Evolutionary conservation across 2,888 invertebrate genomes (phyloP), one percentile per base, ranked within the genome.

Genomic region (Pristionchus entomophagus): DNA sequence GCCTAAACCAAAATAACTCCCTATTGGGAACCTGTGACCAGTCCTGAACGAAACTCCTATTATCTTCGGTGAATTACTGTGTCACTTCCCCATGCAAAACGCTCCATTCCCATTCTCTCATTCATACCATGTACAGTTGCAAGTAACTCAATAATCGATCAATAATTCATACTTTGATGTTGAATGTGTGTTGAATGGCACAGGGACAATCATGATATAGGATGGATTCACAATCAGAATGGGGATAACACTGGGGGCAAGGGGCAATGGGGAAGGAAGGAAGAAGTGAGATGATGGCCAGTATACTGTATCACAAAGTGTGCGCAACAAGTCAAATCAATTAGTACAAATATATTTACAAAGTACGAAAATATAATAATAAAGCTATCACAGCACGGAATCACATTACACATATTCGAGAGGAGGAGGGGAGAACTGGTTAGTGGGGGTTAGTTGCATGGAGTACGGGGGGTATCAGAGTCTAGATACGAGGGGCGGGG

Each of bases 351-450:
- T 10, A 73, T 73, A 73, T 73, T 73, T 73, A 73, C 73, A 73
- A 45, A 65, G 35, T 73, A 73, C 73, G n/a, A n/a, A n/a, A n/a
- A 56, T 56, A 22, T 22, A 22, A 56, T 8, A 45, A 26, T 73
- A 73, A 73, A 73, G 73, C 73, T 26, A 73, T 45, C 38, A 73
- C 73, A 73, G 73, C 73, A 73, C 73, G 41, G 73, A 73, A 73
- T 41, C 41, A 73, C 32, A 73, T 73, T 73, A 73, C 73, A 73
- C 73, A 73, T 45, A 73, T 26, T 38, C 35, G 19, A 14, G 45
- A 45, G 14, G 45, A n/a, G n/a, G n/a, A n/a, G n/a, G n/a, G n/a
- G n/a, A n/a, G 65, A 65, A 65, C 32, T 65, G 65, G 22, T 73
- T 26, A 73, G 41, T 41, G 41, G 22, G 41, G 69, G 22, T 35